Evolutionary conservation across 1,140 invertebrate genomes (phyloP), one percentile per base, ranked within the genome.

Genomic region (Pseudoatta argentina): DNA sequence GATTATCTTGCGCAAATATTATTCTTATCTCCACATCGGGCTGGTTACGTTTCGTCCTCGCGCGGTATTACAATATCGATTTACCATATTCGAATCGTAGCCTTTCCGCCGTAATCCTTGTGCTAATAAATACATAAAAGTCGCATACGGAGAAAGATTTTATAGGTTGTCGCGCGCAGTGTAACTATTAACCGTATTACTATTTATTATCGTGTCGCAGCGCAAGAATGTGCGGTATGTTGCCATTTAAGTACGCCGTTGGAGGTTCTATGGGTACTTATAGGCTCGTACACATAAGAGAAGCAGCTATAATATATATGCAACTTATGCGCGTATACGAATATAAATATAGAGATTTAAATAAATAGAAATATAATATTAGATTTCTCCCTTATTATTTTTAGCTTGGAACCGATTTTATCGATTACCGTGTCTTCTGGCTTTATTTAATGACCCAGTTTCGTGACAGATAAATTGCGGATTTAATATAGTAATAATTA

Each of bases 1-100:
- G 79, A 75, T 83, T 83, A 83, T 83, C 69, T n/a, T 83, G 72
- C 69, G 69, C 79, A 83, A 83, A 83, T 83, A 83, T 83, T 83
- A 83, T 83, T 73, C 79, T 75, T 73, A 51, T 73, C 44, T 57
- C 53, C 39, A 69, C 27, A 34, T 61, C 79, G 67, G 67, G 30
- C 4, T 44, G 53, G 30, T 48, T 39, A 81, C 55, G 12, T 51
- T 27, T 34, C 57, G 24, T 82, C 34, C 57, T 44, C 24, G 67
- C 44, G 79, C 27, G 34, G n/a, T 30, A 34, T 78, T 55, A 79
- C 48, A 30, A 51, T 64, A 82, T 83, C 69, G 69, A 83, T 83
- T 73, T 51, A 51, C 3, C 79, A n/a, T 44, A 27, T 57, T 59
- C 64, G 69, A 71, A 55, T 69, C 39, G 69, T 21, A 18, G 39